Evolutionary conservation across 92 coral and sea anemone genomes (phyloP).

Genomic region (Chrysogorgia sp.): DNA sequence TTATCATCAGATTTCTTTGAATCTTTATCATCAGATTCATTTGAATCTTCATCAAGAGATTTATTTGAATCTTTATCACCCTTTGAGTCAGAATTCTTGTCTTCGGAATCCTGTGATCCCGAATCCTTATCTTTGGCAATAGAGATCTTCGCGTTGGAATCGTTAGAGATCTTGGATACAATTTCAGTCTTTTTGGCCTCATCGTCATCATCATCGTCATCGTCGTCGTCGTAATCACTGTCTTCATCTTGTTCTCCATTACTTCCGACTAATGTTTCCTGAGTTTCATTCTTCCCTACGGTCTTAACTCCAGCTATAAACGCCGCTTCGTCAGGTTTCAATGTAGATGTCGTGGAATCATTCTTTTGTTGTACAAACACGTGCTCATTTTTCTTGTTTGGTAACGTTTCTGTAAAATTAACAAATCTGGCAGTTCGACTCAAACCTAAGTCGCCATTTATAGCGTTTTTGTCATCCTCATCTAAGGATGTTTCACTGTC

Average conservation of each 20-base stretch:
- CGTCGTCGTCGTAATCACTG: conserved; percentile 57
- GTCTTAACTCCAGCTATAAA: conserved; percentile 86
- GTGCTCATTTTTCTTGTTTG: conserved; percentile 40
- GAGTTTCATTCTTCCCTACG: conserved; percentile 62
- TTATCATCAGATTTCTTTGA: background rate
- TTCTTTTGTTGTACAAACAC: conserved; percentile 33
- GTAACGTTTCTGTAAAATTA: background rate
- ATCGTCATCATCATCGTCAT: conserved; percentile 45
- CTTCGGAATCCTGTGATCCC: conserved; percentile 39
- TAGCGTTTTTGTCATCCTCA: conserved; percentile 4
- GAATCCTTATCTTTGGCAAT: conserved; percentile 25
- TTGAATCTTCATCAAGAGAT: conserved; percentile 46
- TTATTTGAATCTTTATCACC: no score
- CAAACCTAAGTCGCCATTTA: conserved; percentile 1
- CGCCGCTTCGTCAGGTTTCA: conserved; percentile 89
- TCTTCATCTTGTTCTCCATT: conserved; percentile 72
- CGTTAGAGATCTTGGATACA: background rate
- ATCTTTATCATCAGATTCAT: background rate
- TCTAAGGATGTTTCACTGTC: conserved; percentile 10
- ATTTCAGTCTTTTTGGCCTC: conserved; percentile 43
- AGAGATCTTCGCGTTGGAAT: background rate
- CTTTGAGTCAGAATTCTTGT: conserved; percentile 19
- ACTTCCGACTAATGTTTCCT: conserved; percentile 81
- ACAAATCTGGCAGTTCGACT: conserved; percentile 18
- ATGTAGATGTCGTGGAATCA: conserved; percentile 33